Conservation (phyloP, 2,888 invertebrate genomes). For the Epinotia demarniana region DNA sequence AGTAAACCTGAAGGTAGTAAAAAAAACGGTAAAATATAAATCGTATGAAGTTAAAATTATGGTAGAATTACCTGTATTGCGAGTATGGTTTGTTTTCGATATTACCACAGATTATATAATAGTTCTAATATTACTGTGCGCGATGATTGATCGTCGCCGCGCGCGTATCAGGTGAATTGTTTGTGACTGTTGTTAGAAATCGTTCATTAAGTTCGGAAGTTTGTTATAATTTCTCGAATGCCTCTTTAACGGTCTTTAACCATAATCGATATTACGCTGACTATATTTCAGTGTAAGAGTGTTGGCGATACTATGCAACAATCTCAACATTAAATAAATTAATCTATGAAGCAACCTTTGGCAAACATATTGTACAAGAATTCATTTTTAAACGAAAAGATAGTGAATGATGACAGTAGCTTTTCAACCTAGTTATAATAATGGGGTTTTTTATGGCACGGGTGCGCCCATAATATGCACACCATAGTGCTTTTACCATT, state of each 20-base stretch:
- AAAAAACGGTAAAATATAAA: not conserved
- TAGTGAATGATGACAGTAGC: not conserved
- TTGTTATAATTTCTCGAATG: slow-evolving; percentile 22
- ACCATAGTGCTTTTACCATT: not conserved
- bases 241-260: not conserved
- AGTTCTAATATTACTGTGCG: slow-evolving; percentile 49
- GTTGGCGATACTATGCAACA: too few species aligned
- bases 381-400: not conserved
- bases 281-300: not conserved
- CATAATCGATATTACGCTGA: slow-evolving; percentile 7
- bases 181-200: slow-evolving; percentile 24
- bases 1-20: too few species aligned
- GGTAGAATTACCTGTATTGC: not conserved
- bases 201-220: slow-evolving; percentile 34
- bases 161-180: slow-evolving; percentile 53
- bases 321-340: too few species aligned
- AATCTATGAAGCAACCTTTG: too few species aligned
- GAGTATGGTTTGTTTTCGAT: slow-evolving; percentile 63
- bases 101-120: slow-evolving; percentile 22
- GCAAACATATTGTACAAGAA: too few species aligned
- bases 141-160: slow-evolving; percentile 73
- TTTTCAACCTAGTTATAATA: not conserved
- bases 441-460: not conserved
- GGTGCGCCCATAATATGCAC: not conserved
- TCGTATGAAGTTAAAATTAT: not conserved